These are phyloP conservation scores for Onychorhynchus coronatus DNA, from an alignment of 2,113 vertebrate genomes.

Conservation along the genomic window DNA sequence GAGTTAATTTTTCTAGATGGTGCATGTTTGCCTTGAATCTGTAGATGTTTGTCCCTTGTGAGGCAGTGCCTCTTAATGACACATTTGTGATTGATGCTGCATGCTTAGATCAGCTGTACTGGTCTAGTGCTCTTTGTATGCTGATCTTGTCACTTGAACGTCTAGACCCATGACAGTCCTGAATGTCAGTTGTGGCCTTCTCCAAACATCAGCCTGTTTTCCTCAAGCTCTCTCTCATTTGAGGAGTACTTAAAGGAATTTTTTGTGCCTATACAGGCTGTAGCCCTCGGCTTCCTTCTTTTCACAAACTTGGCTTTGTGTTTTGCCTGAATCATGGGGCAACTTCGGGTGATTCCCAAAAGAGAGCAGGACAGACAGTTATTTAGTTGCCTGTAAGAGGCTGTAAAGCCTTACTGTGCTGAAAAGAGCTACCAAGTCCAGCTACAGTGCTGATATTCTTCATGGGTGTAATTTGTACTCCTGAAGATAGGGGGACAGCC, in stretches of 20 bases:
- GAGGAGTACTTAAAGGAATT: not conserved
- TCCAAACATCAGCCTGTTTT: not conserved
- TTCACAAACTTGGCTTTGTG: not conserved
- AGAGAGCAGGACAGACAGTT: not conserved
- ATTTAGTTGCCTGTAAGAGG: not conserved
- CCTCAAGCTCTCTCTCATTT: not conserved
- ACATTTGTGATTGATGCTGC: conserved; percentile 48
- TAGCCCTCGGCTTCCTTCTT: not conserved
- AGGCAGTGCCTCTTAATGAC: conserved; percentile 49
- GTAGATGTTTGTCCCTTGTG: conserved; percentile 53
- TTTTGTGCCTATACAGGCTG: not conserved
- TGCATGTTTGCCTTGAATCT: conserved; percentile 83
- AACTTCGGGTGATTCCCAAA: not conserved
- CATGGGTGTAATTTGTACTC: not conserved
- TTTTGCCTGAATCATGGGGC: not conserved
- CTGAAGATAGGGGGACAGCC: not conserved
- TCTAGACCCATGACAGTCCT: conserved; percentile 31
- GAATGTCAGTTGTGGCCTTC: conserved; percentile 65
- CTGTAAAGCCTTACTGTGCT: not conserved
- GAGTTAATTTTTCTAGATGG: conserved; percentile 86
- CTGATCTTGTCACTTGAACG: conserved; percentile 50
- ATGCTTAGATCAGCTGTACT: conserved; percentile 20
- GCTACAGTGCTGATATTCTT: not conserved
- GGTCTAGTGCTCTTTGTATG: conserved; percentile 46
- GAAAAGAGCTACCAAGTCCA: not conserved